These are phyloP conservation scores for Ferdinandea cuprea DNA, from an alignment of 2,888 invertebrate genomes.

Conservation along the genomic window DNA sequence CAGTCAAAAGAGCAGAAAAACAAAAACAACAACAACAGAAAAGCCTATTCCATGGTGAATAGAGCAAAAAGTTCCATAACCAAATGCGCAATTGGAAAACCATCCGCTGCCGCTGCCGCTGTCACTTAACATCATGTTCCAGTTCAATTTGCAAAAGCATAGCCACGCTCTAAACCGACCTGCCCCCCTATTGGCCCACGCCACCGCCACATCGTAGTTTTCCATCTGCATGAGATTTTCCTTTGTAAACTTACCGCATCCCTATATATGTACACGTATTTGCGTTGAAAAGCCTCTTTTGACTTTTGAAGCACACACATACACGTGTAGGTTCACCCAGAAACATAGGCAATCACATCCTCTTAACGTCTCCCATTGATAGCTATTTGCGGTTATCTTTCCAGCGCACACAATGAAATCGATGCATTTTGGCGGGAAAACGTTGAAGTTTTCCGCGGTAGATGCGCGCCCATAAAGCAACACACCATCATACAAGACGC, in stretches of 20 bases:
- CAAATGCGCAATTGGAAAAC: conserved; percentile 72
- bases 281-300: conserved; percentile 53
- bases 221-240: conserved; percentile 19
- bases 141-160: conserved; percentile 65
- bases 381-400: conserved; percentile 72
- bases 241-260: conserved; percentile 17
- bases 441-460: conserved; percentile 24
- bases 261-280: background rate
- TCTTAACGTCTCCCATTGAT: conserved; percentile 70
- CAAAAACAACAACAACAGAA: conserved; percentile 1
- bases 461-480: conserved; percentile 14
- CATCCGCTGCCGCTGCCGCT: conserved; percentile 66
- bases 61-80: conserved; percentile 23
- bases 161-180: conserved; percentile 22
- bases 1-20: background rate
- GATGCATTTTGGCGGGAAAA: conserved; percentile 72
- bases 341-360: conserved; percentile 62
- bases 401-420: conserved; percentile 66
- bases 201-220: conserved; percentile 21
- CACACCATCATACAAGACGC: background rate
- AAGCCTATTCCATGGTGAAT: conserved; percentile 28
- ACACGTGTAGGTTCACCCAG: conserved; percentile 13
- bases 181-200: background rate
- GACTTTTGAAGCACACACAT: conserved; percentile 52
- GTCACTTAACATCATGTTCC: conserved; percentile 72